A percentile compares a stretch with the other conserved stretches of the same genome.
Conservation (phyloP, 1,140 invertebrate species). For the Mycetomoellerius zeteki region DNA sequence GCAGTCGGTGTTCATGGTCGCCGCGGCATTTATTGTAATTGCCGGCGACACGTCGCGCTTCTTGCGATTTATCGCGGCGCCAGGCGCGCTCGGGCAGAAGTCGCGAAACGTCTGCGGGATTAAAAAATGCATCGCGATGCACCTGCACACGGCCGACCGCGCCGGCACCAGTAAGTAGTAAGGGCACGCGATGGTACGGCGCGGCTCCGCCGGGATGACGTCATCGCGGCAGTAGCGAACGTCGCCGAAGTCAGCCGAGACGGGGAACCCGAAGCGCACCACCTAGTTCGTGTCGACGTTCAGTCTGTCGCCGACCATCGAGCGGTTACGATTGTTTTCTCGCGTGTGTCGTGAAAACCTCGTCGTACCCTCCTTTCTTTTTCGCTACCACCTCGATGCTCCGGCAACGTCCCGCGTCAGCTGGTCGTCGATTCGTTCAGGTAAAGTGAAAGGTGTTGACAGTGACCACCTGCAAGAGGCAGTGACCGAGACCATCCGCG, state of each 20-base stretch:
- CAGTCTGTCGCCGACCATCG: conserved; percentile 80
- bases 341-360: neutral
- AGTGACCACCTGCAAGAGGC: conserved; percentile 12
- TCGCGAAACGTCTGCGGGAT: conserved; percentile 9
- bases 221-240: conserved; percentile 67
- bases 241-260: conserved; percentile 56
- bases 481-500: neutral
- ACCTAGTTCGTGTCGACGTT: conserved; percentile 66
- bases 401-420: conserved; percentile 45
- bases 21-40: conserved; percentile 34
- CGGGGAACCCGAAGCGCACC: conserved; percentile 51
- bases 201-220: conserved; percentile 73
- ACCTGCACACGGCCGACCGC: conserved; percentile 78
- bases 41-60: conserved; percentile 46
- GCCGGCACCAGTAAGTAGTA: conserved; percentile 85
- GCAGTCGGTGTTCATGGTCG: neutral
- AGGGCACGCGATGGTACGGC: conserved; percentile 85
- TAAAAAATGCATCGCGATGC: conserved; percentile 73
- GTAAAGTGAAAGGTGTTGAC: conserved; percentile 43
- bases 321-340: conserved; percentile 50
- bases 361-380: conserved; percentile 10
- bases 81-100: conserved; percentile 23
- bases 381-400: conserved; percentile 53
- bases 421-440: conserved; percentile 23
- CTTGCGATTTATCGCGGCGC: conserved; percentile 58